phyloP scores from a whole-genome alignment of 92 coral and sea anemone genomes.

The Siderastrea siderea region DNA sequence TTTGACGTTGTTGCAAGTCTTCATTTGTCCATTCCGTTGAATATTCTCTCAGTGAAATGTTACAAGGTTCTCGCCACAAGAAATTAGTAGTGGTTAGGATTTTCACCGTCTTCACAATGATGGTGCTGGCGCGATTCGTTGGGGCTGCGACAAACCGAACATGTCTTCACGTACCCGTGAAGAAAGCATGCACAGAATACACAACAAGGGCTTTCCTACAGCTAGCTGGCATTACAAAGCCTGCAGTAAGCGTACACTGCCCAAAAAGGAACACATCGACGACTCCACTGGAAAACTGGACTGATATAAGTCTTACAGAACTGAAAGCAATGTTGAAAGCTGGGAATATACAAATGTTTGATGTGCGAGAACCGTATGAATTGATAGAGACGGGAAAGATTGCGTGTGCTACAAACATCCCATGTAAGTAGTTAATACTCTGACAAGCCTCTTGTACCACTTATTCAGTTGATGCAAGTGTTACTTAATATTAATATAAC shows the following conservation, averaged over 20 bases:
- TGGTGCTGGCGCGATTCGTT: conserved; percentile 38
- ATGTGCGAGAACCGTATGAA: conserved; percentile 84
- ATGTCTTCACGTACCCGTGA: conserved; percentile 17
- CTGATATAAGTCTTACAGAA: conserved; percentile 50
- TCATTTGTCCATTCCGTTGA: neutral
- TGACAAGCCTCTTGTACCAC: too few species aligned
- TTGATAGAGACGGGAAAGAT: conserved; percentile 74
- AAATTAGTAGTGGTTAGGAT: neutral
- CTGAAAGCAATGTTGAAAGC: conserved; percentile 60
- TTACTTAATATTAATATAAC: too few species aligned
- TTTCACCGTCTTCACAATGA: conserved; percentile 25
- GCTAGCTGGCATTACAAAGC: neutral
- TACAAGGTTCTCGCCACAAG: neutral
- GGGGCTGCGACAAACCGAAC: conserved; percentile 9
- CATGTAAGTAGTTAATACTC: conserved; percentile 54
- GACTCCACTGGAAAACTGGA: conserved; percentile 47
- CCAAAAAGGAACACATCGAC: conserved; percentile 37
- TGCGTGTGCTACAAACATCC: conserved; percentile 79
- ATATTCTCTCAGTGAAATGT: neutral
- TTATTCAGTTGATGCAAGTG: too few species aligned
- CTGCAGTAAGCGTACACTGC: conserved; percentile 35
- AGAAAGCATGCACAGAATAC: conserved; percentile 3
- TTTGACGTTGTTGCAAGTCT: neutral
- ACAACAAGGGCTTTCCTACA: conserved; percentile 22
- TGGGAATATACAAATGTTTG: conserved; percentile 74